Conservation (phyloP, 2,888 invertebrate species). For the Ctenicera cuprea region DNA sequence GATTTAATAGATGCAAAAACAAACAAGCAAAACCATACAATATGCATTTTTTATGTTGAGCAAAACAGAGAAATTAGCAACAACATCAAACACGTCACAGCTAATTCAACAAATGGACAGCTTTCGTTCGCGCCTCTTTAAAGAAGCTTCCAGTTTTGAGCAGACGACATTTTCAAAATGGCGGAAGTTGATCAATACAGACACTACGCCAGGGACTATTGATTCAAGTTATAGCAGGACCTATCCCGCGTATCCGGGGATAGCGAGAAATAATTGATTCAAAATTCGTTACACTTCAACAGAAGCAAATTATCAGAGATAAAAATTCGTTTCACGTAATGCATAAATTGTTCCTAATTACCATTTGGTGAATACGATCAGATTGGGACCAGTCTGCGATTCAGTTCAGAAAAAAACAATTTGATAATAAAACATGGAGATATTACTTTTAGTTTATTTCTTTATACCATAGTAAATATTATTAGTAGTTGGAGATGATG, state of each 20-base stretch:
- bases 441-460: background rate
- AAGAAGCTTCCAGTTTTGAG: slow-evolving; percentile 38
- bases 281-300: slow-evolving; percentile 37
- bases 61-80: background rate
- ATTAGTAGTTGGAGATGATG: no score
- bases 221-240: slow-evolving; percentile 55
- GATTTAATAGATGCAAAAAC: background rate
- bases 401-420: background rate
- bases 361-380: background rate
- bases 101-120: background rate
- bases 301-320: slow-evolving; percentile 4
- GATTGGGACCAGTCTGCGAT: background rate
- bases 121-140: slow-evolving; percentile 41
- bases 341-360: background rate
- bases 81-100: background rate
- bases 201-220: slow-evolving; percentile 55
- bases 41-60: background rate
- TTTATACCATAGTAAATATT: background rate
- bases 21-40: background rate
- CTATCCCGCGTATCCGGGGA: slow-evolving; percentile 55
- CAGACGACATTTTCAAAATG: slow-evolving; percentile 54
- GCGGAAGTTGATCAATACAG: slow-evolving; percentile 55
- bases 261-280: slow-evolving; percentile 44
- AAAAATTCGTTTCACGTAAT: slow-evolving; percentile 20
- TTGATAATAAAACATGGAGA: background rate